Percentiles rank a stretch among this genome's conserved stretches.
Evolutionary conservation across 2,888 invertebrate genomes (phyloP).

Genomic region (Pollenia griseotomentosa): DNA sequence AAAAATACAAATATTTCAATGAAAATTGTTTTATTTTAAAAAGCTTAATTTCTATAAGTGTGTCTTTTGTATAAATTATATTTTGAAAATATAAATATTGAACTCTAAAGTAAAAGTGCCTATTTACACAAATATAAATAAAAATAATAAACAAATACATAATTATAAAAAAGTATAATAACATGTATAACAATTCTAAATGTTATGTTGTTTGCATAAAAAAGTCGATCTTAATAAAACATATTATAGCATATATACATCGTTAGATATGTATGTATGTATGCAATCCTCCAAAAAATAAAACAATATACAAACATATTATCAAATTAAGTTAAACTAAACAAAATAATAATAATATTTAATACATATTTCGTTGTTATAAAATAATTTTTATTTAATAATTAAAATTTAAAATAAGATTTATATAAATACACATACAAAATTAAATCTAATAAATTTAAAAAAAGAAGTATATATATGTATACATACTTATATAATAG

Average conservation of each 20-base stretch:
- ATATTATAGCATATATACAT: conserved; percentile 2
- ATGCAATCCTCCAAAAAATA: conserved; percentile 3
- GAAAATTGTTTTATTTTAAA: conserved; percentile 48
- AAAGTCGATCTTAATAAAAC: conserved; percentile 3
- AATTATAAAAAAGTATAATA: conserved; percentile 32
- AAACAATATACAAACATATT: not conserved
- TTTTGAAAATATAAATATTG: conserved; percentile 51
- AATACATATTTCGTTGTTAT: conserved; percentile 9
- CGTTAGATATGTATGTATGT: not conserved
- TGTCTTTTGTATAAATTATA: conserved; percentile 51
- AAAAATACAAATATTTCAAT: conserved; percentile 34
- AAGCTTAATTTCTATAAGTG: conserved; percentile 46
- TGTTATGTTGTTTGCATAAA: not conserved
- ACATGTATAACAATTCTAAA: conserved; percentile 21
- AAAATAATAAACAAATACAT: conserved; percentile 4
- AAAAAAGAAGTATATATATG: not conserved
- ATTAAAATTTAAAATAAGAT: not conserved
- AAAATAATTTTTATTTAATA: conserved; percentile 19
- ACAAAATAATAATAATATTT: not conserved
- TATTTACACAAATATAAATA: conserved; percentile 54
- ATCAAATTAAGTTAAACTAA: not conserved
- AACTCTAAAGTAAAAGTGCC: conserved; percentile 67
- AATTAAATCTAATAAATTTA: not conserved
- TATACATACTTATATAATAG: not conserved
- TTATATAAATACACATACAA: not conserved